Conservation (phyloP, 1,140 invertebrate species). For the Drosophila kepulauana region DNA sequence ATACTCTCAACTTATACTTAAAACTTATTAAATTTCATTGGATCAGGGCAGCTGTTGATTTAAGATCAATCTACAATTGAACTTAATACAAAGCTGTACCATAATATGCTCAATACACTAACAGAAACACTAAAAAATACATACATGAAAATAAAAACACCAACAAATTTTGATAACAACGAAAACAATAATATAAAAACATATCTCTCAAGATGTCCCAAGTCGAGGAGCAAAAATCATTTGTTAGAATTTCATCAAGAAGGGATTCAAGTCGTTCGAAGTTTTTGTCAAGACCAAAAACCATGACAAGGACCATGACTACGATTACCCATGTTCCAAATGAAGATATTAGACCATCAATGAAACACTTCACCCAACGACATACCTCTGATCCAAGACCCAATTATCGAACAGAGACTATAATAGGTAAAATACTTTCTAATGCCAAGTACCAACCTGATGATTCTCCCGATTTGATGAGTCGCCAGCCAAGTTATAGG, state of each 20-base stretch:
- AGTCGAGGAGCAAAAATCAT: too few relatives aligned
- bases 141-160: background rate
- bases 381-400: background rate
- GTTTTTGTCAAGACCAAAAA: too few relatives aligned
- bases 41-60: background rate
- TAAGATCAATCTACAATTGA: background rate
- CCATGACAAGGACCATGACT: too few relatives aligned
- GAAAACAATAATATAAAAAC: too few relatives aligned
- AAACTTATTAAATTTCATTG: too few relatives aligned
- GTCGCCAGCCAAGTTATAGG: constrained; percentile 33
- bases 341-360: background rate
- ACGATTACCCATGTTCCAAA: constrained; percentile 8
- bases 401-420: background rate
- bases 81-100: background rate
- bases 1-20: background rate
- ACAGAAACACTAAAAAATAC: constrained; percentile 3
- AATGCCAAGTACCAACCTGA: background rate
- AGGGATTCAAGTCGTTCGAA: too few relatives aligned
- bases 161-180: background rate
- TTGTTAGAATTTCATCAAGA: too few relatives aligned
- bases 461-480: constrained; percentile 7
- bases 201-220: too few relatives aligned
- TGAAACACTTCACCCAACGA: background rate
- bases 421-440: background rate
- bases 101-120: background rate